phyloP scores from a whole-genome alignment of 2,113 vertebrate genomes.

The Capreolus pygargus region DNA sequence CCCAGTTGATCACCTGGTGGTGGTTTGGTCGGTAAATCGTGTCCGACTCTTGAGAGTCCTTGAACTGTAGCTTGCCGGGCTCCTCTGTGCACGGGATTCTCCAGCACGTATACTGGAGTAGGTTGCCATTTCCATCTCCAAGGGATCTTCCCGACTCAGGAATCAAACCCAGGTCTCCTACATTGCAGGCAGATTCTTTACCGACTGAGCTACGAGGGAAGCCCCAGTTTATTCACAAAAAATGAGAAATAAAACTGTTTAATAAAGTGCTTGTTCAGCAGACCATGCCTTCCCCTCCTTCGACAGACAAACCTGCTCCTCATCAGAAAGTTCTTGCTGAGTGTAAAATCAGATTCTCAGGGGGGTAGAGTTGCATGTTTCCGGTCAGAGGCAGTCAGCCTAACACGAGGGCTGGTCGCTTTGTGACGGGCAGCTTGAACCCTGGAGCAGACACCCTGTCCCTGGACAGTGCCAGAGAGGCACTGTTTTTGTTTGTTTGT shows the following conservation, averaged over 20 bases:
- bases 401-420: accelerated
- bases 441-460: background rate
- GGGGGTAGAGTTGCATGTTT: background rate
- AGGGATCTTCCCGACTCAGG: background rate
- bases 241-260: background rate
- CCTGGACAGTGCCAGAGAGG: background rate
- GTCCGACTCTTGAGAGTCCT: background rate
- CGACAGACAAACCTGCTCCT: background rate
- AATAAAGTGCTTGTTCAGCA: background rate
- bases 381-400: background rate
- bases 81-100: background rate
- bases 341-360: no score
- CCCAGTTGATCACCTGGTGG: background rate
- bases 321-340: background rate
- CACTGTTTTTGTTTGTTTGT: background rate
- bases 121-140: background rate
- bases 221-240: background rate
- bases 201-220: background rate
- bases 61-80: background rate
- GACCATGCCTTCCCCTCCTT: background rate
- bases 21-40: background rate
- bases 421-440: background rate
- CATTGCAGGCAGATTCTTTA: background rate
- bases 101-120: background rate
- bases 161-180: background rate